Conservation (phyloP, 30 jellyfish, hydroid and myxozoan genomes). For the Hydractinia symbiolongicarpus region DNA sequence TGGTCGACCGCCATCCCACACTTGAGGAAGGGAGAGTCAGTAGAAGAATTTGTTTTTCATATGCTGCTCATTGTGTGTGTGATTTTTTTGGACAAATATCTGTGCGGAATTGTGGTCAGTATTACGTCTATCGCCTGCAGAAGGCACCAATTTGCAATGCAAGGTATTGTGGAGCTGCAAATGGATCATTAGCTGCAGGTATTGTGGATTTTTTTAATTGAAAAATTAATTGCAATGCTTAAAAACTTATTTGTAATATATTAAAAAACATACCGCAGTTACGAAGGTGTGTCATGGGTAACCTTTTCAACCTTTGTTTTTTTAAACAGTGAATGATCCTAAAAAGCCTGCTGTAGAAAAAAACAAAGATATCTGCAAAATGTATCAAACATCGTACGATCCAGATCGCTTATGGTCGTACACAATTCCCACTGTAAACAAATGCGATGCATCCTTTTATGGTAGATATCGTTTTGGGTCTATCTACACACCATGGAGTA, state of each 20-base stretch:
- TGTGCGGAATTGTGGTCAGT: slow-evolving; percentile 74
- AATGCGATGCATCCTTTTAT: slow-evolving; percentile 61
- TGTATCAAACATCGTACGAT: slow-evolving; percentile 37
- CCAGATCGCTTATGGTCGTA: slow-evolving; percentile 56
- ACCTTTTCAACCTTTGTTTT: background rate
- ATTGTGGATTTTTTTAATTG: background rate
- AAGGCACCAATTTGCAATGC: slow-evolving; percentile 69
- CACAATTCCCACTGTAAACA: slow-evolving; percentile 41
- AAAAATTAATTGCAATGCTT: background rate
- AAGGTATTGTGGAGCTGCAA: slow-evolving; percentile 74
- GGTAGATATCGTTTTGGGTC: slow-evolving; percentile 87
- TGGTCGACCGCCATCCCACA: slow-evolving; percentile 47
- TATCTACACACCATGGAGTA: slow-evolving; percentile 47
- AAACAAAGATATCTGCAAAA: slow-evolving; percentile 37
- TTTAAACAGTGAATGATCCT: slow-evolving; percentile 18
- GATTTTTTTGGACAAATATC: slow-evolving; percentile 33
- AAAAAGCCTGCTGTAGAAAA: slow-evolving; percentile 4
- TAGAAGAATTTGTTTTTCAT: slow-evolving; percentile 70
- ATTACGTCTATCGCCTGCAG: slow-evolving; percentile 47
- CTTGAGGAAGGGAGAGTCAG: slow-evolving; percentile 48
- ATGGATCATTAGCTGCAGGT: slow-evolving; percentile 9
- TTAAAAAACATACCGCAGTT: background rate
- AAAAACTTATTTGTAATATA: background rate
- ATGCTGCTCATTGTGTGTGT: slow-evolving; percentile 45
- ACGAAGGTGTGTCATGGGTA: background rate